A percentile compares a stretch with the other conserved stretches of the same genome.
Evolutionary conservation across 1,140 invertebrate genomes (phyloP).

Genomic region (Hyles euphorbiae): DNA sequence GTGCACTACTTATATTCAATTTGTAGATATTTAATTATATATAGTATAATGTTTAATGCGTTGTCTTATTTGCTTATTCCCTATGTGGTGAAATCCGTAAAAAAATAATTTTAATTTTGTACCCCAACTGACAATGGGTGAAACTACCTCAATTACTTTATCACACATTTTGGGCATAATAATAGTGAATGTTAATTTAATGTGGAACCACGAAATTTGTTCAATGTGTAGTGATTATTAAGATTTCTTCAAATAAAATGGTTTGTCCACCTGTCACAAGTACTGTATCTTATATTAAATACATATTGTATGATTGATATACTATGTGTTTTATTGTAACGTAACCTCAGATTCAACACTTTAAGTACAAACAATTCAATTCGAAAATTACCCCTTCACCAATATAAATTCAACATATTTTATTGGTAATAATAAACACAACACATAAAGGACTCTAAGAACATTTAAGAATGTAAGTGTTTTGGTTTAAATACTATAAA

Average conservation of each 20-base stretch:
- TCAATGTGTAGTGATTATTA: conserved; percentile 59
- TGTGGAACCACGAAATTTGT: conserved; percentile 57
- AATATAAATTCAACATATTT: too few species aligned
- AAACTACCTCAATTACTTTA: conserved; percentile 74
- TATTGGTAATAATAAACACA: too few species aligned
- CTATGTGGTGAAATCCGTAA: conserved; percentile 47
- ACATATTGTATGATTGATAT: conserved; percentile 74
- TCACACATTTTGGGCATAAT: conserved; percentile 71
- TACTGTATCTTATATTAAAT: conserved; percentile 75
- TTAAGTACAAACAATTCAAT: too few species aligned
- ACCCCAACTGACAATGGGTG: conserved; percentile 46
- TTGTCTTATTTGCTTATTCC: conserved; percentile 66
- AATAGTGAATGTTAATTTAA: conserved; percentile 63
- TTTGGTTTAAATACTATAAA: too few species aligned
- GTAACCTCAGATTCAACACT: neutral
- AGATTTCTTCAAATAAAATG: conserved; percentile 57
- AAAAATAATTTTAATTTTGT: conserved; percentile 50
- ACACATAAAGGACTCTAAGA: too few species aligned
- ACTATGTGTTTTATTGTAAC: conserved; percentile 49
- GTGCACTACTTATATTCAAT: conserved; percentile 70
- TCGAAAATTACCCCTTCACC: too few species aligned
- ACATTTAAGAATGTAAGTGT: too few species aligned
- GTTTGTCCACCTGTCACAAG: conserved; percentile 73
- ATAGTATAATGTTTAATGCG: conserved; percentile 72
- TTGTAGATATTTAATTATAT: conserved; percentile 75